phyloP scores from a whole-genome alignment of 2,113 vertebrate genomes.

The Catharus bicknelli region DNA sequence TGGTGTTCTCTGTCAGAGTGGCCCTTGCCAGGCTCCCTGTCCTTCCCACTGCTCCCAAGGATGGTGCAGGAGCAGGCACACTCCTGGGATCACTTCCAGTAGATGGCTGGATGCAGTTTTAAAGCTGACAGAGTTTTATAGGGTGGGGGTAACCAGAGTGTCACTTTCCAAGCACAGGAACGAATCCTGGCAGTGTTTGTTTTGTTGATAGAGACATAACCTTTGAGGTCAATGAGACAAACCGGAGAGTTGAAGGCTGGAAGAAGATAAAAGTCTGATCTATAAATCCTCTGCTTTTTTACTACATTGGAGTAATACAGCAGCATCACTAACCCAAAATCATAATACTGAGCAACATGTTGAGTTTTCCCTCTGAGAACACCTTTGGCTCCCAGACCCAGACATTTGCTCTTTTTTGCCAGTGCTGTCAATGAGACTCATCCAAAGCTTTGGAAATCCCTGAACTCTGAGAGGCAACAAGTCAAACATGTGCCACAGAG shows the following conservation, averaged over 20 bases:
- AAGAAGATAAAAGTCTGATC: background rate
- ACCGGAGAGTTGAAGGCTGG: background rate
- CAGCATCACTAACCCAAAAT: background rate
- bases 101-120: background rate
- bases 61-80: background rate
- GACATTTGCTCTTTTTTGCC: background rate
- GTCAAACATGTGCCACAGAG: background rate
- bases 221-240: background rate
- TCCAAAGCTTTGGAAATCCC: background rate
- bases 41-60: background rate
- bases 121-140: background rate
- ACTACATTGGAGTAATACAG: background rate
- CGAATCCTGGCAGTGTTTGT: background rate
- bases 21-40: accelerated
- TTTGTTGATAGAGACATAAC: background rate
- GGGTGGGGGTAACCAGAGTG: background rate
- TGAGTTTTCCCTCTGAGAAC: background rate
- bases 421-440: background rate
- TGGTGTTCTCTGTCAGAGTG: background rate
- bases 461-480: background rate
- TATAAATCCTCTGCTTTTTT: constrained; percentile 10
- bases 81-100: background rate
- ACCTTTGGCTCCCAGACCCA: background rate
- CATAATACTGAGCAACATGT: background rate
- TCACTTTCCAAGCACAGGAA: background rate